A percentile compares a stretch with the other conserved stretches of the same genome.
Conservation (phyloP, 2,888 invertebrate genomes). For the Arge pagana region DNA sequence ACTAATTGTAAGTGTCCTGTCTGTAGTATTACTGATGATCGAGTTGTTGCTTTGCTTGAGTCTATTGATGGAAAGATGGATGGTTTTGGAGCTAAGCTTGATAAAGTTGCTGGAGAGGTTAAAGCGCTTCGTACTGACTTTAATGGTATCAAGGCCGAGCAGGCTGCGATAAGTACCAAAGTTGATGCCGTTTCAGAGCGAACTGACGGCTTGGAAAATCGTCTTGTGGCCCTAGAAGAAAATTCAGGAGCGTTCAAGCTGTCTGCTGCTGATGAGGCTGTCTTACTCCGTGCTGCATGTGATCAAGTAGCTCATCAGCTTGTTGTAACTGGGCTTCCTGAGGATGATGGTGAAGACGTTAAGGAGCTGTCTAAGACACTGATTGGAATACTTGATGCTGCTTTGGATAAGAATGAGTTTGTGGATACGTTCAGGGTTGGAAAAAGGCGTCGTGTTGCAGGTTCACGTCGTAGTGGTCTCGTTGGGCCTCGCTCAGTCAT, state of each 20-base stretch:
- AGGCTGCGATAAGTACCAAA: neutral
- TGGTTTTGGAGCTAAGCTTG: neutral
- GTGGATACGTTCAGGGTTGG: neutral
- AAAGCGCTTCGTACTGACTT: constrained; percentile 3
- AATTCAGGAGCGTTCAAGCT: too few species aligned
- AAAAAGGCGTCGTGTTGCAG: neutral
- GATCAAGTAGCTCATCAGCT: neutral
- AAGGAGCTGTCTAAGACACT: neutral
- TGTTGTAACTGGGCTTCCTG: neutral
- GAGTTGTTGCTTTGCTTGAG: neutral
- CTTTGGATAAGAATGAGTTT: neutral
- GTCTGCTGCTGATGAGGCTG: neutral
- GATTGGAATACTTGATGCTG: neutral
- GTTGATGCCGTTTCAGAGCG: constrained; percentile 2
- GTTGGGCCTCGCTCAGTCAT: neutral
- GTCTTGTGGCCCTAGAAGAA: neutral
- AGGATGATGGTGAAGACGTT: neutral
- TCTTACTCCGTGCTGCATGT: neutral
- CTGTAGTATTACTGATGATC: neutral
- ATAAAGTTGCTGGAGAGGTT: constrained; percentile 1
- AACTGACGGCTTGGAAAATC: constrained; percentile 2
- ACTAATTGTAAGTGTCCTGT: neutral
- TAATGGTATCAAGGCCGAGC: neutral
- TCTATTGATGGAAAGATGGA: neutral
- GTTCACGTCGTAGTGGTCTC: too few species aligned